Conservation (phyloP, 2,888 invertebrate genomes). For the Spodoptera exigua region DNA sequence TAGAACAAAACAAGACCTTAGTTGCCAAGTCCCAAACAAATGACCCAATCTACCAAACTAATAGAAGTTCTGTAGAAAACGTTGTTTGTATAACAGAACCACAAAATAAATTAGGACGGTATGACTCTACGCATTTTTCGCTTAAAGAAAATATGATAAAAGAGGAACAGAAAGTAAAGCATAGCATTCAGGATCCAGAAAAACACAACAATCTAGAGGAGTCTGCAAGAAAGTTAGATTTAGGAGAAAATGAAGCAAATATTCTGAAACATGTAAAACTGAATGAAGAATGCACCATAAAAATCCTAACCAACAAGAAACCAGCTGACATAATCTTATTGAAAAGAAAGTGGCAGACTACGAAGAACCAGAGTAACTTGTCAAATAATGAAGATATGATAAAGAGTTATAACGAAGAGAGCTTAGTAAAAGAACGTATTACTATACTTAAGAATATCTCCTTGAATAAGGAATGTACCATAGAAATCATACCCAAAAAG, state of each 20-base stretch:
- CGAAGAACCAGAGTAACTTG: too few species aligned
- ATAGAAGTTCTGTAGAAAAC: slow-evolving; percentile 76
- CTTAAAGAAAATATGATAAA: slow-evolving; percentile 79
- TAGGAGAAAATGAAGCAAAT: slow-evolving; percentile 79
- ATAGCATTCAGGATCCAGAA: slow-evolving; percentile 78
- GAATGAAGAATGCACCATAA: slow-evolving; percentile 90
- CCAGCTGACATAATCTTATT: slow-evolving; percentile 84
- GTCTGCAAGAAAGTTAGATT: slow-evolving; percentile 81
- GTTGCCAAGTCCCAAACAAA: slow-evolving; percentile 77
- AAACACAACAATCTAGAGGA: slow-evolving; percentile 81
- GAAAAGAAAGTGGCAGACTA: slow-evolving; percentile 76
- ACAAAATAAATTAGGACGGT: slow-evolving; percentile 84
- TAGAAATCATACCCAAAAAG: slow-evolving; percentile 88
- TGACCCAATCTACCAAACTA: slow-evolving; percentile 69
- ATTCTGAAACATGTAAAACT: slow-evolving; percentile 83
- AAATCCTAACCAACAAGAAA: slow-evolving; percentile 85
- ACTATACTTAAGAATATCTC: slow-evolving; percentile 80
- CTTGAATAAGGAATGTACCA: slow-evolving; percentile 90
- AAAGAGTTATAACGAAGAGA: slow-evolving; percentile 73
- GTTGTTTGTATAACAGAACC: slow-evolving; percentile 83
- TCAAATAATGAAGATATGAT: too few species aligned
- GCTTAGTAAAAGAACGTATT: slow-evolving; percentile 67
- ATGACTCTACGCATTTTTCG: slow-evolving; percentile 85
- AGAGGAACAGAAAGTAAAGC: slow-evolving; percentile 77
- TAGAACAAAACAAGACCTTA: slow-evolving; percentile 86